A percentile compares a stretch with the other conserved stretches of the same genome.
Evolutionary conservation across 2,113 vertebrate species (phyloP).

Genomic region (Syngnathus floridae): DNA sequence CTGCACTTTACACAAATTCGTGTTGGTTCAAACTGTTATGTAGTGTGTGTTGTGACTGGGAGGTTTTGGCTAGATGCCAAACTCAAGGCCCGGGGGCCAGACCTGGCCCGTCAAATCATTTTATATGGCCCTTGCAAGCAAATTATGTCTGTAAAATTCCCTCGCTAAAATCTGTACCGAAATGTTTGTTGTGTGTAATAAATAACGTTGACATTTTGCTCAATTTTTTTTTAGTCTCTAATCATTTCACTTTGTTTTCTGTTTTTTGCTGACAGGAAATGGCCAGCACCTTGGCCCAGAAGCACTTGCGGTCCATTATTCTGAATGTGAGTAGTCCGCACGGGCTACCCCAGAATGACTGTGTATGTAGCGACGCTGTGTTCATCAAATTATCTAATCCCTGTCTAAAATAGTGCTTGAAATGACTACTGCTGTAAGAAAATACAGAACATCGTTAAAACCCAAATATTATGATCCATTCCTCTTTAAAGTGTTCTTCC

Average conservation of each 20-base stretch:
- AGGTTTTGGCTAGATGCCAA: not conserved
- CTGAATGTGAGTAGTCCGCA: slow-evolving; percentile 82
- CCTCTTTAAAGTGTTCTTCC: not conserved
- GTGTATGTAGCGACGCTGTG: not conserved
- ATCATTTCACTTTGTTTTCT: slow-evolving; percentile 5
- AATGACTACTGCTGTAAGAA: not conserved
- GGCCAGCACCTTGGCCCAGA: slow-evolving; percentile 94
- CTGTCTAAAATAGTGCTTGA: not conserved
- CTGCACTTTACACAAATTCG: slow-evolving; percentile 7
- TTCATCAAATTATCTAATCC: not conserved
- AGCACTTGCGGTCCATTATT: slow-evolving; percentile 94
- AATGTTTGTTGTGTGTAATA: too few relatives aligned
- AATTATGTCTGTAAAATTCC: too few relatives aligned
- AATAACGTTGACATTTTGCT: too few relatives aligned
- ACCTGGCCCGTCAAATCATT: too few relatives aligned
- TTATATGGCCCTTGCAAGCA: too few relatives aligned
- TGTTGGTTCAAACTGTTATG: slow-evolving; percentile 8
- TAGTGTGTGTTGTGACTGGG: slow-evolving; percentile 2
- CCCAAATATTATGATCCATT: slow-evolving; percentile 3
- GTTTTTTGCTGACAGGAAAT: slow-evolving; percentile 77
- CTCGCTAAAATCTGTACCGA: too few relatives aligned
- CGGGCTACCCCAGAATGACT: not conserved
- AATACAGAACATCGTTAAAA: not conserved
- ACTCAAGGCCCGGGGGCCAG: too few relatives aligned
- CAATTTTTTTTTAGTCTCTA: slow-evolving; percentile 1